A percentile compares a stretch with the other conserved stretches of the same genome.
phyloP scores from a whole-genome alignment of 2,113 vertebrate species.

The Callipepla californica region DNA sequence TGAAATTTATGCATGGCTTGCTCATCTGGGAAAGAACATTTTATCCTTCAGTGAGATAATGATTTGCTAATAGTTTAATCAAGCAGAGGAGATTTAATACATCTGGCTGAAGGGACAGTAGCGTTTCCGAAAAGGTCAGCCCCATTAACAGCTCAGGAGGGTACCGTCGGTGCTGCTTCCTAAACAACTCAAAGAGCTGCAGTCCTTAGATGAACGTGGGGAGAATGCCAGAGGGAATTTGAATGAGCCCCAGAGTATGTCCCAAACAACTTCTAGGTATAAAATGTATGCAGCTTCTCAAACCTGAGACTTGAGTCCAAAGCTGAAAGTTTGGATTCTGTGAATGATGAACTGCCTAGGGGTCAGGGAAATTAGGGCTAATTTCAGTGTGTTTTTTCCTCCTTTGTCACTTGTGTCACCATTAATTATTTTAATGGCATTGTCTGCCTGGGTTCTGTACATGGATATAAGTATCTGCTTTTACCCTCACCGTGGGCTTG shows the following conservation, averaged over 20 bases:
- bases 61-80: slow-evolving; percentile 61
- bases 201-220: not conserved
- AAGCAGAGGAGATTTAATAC: slow-evolving; percentile 38
- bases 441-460: rapidly evolving
- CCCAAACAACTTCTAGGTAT: not conserved
- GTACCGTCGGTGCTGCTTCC: not conserved
- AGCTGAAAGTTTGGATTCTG: not conserved
- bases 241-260: not conserved
- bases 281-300: not conserved
- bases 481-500: not conserved
- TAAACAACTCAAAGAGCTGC: slow-evolving; percentile 4
- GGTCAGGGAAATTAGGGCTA: not conserved
- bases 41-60: slow-evolving; percentile 36
- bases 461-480: not conserved
- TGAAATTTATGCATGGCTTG: not conserved
- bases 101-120: slow-evolving; percentile 17
- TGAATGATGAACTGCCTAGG: not conserved
- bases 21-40: slow-evolving; percentile 27
- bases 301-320: not conserved
- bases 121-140: not conserved
- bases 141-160: slow-evolving; percentile 50
- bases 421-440: not conserved
- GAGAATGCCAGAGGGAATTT: not conserved
- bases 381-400: not conserved
- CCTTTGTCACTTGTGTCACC: not conserved